Conservation (phyloP, 2,113 vertebrate genomes). For the Solea senegalensis region DNA sequence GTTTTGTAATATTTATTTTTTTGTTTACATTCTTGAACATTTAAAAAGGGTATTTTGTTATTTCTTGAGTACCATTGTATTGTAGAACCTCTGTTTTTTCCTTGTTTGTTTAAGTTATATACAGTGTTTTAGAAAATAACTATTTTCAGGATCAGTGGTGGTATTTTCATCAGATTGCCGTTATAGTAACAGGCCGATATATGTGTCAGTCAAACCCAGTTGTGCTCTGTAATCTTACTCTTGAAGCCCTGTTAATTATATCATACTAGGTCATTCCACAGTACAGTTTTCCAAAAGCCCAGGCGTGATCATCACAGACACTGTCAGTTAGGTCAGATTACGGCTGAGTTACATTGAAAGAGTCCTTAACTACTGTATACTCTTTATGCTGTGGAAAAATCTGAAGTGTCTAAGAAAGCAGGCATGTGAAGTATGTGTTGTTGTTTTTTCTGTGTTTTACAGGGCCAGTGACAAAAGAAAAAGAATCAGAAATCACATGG, state of each 20-base stretch:
- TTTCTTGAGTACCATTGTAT: no score
- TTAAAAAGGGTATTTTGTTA: no score
- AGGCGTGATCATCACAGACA: slow-evolving; percentile 36
- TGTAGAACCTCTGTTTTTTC: no score
- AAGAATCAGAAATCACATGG: slow-evolving; percentile 91
- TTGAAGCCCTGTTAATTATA: not conserved
- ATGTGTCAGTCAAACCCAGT: not conserved
- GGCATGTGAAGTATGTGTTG: slow-evolving; percentile 14
- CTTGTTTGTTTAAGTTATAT: no score
- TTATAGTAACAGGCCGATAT: not conserved
- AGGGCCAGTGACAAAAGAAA: slow-evolving; percentile 90
- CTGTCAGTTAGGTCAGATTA: slow-evolving; percentile 10
- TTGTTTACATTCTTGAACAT: no score
- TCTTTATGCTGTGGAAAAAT: slow-evolving; percentile 10
- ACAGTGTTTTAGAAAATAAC: no score
- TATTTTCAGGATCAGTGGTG: not conserved
- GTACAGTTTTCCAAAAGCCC: slow-evolving; percentile 40
- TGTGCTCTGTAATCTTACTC: not conserved
- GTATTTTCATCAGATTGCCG: slow-evolving; percentile 4
- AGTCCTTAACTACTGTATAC: slow-evolving; percentile 1
- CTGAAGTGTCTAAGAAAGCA: slow-evolving; percentile 4
- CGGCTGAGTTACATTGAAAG: slow-evolving; percentile 16
- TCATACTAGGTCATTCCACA: slow-evolving; percentile 9
- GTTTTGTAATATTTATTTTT: no score
- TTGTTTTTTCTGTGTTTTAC: slow-evolving; percentile 47